Evolutionary conservation across 2,113 vertebrate species (phyloP).

Genomic region (Eidolon helvum): DNA sequence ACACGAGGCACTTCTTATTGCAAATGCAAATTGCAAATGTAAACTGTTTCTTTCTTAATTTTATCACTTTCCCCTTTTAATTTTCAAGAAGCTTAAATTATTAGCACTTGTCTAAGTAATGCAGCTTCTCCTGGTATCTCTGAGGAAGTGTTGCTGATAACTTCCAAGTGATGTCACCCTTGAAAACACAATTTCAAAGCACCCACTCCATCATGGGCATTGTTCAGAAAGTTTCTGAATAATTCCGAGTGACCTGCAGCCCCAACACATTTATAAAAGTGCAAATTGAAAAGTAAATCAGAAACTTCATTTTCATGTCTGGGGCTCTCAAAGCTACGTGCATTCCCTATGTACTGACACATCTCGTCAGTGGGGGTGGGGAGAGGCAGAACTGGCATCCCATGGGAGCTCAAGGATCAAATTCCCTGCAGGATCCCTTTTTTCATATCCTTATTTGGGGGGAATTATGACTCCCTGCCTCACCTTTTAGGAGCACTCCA

Average conservation of each 20-base stretch:
- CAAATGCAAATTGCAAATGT: background rate
- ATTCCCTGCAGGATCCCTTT: background rate
- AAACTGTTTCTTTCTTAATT: conserved; percentile 31
- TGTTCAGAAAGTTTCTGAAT: background rate
- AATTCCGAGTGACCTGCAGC: background rate
- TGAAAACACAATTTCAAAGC: background rate
- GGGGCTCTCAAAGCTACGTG: background rate
- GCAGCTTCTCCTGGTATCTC: background rate
- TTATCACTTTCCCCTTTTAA: conserved; percentile 15
- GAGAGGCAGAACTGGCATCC: background rate
- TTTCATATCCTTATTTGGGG: background rate
- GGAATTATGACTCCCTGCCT: background rate
- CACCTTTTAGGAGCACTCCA: background rate
- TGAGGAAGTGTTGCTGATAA: background rate
- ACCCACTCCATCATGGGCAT: background rate
- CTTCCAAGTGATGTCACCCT: conserved; percentile 16
- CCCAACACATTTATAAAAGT: background rate
- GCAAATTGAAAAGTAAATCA: conserved; percentile 49
- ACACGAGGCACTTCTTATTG: background rate
- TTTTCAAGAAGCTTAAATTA: conserved; percentile 55
- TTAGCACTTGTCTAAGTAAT: conserved; percentile 59
- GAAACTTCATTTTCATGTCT: conserved; percentile 20
- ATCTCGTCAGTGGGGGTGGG: fast-evolving
- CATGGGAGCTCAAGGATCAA: background rate
- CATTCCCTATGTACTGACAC: background rate